A percentile compares a stretch with the other conserved stretches of the same genome.
Conservation (phyloP, 2,888 invertebrate species). For the Exephanes ischioxanthus region DNA sequence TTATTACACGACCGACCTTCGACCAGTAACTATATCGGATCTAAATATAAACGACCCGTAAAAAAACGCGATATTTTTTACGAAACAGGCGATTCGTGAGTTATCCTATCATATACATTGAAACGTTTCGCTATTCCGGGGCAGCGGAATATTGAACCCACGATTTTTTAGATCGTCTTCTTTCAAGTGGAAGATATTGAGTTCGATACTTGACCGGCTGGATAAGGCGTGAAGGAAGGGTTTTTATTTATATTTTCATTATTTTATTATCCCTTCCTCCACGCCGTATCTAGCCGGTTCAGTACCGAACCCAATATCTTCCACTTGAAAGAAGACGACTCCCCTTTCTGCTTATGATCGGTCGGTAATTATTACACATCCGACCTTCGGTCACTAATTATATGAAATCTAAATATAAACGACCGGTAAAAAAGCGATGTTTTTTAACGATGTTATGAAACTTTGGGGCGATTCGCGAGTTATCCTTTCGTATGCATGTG, state of each 20-base stretch:
- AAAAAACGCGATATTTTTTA: neutral
- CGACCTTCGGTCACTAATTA: neutral
- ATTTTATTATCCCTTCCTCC: too few species aligned
- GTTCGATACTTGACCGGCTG: too few species aligned
- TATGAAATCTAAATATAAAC: conserved; percentile 19
- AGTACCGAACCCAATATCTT: too few species aligned
- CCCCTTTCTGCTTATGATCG: neutral
- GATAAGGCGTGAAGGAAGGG: too few species aligned
- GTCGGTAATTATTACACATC: neutral
- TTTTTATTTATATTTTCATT: too few species aligned
- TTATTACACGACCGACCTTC: neutral
- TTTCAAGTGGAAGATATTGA: too few species aligned
- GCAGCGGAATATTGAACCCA: too few species aligned
- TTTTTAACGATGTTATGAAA: conserved; percentile 32
- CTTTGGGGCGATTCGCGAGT: conserved; percentile 8
- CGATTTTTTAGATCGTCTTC: too few species aligned
- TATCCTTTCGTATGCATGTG: conserved; percentile 39
- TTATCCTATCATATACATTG: conserved; percentile 36
- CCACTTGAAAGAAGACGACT: neutral
- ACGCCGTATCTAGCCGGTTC: too few species aligned
- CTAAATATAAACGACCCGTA: conserved; percentile 19
- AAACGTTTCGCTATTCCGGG: too few species aligned
- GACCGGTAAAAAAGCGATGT: neutral
- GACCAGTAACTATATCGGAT: neutral
- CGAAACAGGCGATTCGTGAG: conserved; percentile 22